Evolutionary conservation across 2,113 vertebrate genomes (phyloP), one percentile per base, ranked within the genome.

Genomic region (Amphilophus citrinellus): DNA sequence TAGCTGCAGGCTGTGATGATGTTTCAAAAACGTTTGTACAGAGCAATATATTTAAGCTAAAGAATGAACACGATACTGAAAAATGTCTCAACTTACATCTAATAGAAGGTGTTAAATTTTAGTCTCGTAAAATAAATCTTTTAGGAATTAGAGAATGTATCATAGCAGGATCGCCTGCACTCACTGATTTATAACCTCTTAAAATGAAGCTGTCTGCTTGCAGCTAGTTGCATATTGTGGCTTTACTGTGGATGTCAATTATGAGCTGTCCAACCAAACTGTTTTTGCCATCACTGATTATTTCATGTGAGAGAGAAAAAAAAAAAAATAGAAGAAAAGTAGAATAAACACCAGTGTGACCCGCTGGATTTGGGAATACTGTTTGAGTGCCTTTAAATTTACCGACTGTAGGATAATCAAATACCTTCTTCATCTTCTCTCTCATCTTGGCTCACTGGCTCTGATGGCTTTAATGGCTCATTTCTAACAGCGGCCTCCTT

Each of bases 371-470:
- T 35, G 17, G n/a, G 22, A 77, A 59, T 42, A 39, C n/a, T 39
- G 53, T 27, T 8, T 0, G 27, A 56, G 47, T 44, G 30, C 35
- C 22, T 79, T 27, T 30, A 44, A 44, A 18, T 50, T 76, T 65
- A 65, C 7, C 56, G 13, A 73, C 30, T 75, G n/a, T 8, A 63
- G 37, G n/a, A 14, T 4, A 30, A 78, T 17, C 32, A 15, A 65
- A 56, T 93, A 95, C 95, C 95, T 92, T 82, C 83, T 62, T 88
- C 79, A 20, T 88, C 65, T 9, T 90, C 90, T 27, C 61, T 77
- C 32, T 88, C 77, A 15, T 88, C 81, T 50, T 87, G 68, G 3
- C 53, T 47, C 27, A 60, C 44, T 61, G 83, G 15, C 61, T 94
- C 90, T 5, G 50, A 35, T 10, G 57, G 61, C 60, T 91, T 53